These are phyloP conservation scores for Apostichopus californicus DNA, from an alignment of 35 echinoderm and acorn worm genomes.

Conservation along the genomic window DNA sequence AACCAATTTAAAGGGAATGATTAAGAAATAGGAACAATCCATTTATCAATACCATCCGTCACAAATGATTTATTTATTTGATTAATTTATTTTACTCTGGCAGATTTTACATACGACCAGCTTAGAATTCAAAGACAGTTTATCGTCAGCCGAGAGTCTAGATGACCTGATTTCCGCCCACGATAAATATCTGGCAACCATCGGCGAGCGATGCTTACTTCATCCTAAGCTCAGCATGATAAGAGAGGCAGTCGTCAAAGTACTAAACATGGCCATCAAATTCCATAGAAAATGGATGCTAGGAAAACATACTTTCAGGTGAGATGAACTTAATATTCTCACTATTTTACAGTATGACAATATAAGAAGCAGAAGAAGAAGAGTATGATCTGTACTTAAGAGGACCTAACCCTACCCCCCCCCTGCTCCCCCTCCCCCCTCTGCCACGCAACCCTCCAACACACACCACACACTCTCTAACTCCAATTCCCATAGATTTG, in stretches of 20 bases:
- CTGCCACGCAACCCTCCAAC: no score
- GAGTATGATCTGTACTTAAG: neutral
- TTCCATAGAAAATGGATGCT: constrained; percentile 88
- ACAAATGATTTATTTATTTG: no score
- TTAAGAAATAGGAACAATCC: no score
- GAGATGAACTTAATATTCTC: neutral
- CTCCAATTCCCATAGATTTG: no score
- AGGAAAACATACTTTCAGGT: constrained; percentile 82
- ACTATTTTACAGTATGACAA: neutral
- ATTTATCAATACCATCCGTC: no score
- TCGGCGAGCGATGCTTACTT: constrained; percentile 85
- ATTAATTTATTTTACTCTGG: no score
- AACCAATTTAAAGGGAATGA: no score
- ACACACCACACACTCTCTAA: no score
- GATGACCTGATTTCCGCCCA: constrained; percentile 74
- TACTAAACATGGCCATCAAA: constrained; percentile 76
- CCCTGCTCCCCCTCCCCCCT: no score
- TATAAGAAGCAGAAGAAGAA: neutral
- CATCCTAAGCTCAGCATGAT: constrained; percentile 83
- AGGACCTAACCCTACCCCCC: no score
- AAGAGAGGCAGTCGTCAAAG: constrained; percentile 81
- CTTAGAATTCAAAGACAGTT: constrained; percentile 73
- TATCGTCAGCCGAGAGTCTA: constrained; percentile 63
- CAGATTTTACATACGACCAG: constrained; percentile 95
- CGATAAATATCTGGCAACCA: constrained; percentile 70